Evolutionary conservation across 2,113 vertebrate genomes (phyloP).

Genomic region (Psittacula cyanocephala): DNA sequence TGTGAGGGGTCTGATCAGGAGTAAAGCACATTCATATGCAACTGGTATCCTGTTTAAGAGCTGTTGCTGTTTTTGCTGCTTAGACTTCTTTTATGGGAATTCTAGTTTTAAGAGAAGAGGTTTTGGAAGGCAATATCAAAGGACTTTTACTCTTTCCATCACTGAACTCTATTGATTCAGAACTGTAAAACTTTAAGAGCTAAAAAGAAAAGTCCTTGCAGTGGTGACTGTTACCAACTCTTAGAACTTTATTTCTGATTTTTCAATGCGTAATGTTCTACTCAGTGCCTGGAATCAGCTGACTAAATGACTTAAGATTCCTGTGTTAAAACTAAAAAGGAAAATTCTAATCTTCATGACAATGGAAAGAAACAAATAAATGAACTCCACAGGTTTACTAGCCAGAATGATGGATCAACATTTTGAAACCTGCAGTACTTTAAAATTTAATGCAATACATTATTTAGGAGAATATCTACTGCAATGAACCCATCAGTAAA

Average conservation of each 20-base stretch:
- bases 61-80: background rate
- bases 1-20: background rate
- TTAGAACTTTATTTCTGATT: background rate
- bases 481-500: background rate
- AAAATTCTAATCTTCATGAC: background rate
- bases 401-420: background rate
- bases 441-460: background rate
- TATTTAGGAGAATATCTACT: background rate
- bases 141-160: background rate
- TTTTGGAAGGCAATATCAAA: background rate
- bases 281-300: background rate
- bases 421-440: background rate
- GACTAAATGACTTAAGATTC: background rate
- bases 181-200: background rate
- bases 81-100: background rate
- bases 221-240: background rate
- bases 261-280: background rate
- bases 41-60: background rate
- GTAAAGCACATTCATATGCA: background rate
- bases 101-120: background rate
- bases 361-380: background rate
- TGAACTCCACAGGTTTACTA: background rate
- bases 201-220: background rate
- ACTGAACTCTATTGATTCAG: background rate
- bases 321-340: background rate